Conservation (phyloP, 2,113 vertebrate genomes). For the Anhinga rufa region DNA sequence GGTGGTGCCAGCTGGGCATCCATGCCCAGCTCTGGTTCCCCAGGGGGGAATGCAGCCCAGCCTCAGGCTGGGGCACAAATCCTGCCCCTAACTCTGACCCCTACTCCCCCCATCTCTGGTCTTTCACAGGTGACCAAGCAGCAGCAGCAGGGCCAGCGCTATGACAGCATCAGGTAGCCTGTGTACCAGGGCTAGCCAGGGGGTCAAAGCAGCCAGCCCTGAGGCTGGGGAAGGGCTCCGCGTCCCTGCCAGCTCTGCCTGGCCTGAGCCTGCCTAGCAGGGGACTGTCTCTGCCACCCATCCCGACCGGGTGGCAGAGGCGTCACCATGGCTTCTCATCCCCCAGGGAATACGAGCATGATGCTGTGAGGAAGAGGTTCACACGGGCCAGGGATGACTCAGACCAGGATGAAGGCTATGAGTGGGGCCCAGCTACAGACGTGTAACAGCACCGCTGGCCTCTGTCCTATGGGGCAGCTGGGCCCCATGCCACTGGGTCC, state of each 20-base stretch:
- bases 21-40: background rate
- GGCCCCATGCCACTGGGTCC: too few relatives aligned
- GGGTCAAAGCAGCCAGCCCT: background rate
- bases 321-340: background rate
- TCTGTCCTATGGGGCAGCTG: background rate
- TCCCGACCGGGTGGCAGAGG: background rate
- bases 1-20: background rate
- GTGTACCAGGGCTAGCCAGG: fast-evolving
- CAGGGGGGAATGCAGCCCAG: fast-evolving
- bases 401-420: constrained; percentile 71
- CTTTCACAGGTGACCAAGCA: background rate
- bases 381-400: constrained; percentile 84
- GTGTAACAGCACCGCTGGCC: constrained; percentile 63
- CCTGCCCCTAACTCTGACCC: background rate
- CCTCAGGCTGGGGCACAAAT: background rate
- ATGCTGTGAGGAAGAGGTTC: constrained; percentile 83
- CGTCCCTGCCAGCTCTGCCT: background rate
- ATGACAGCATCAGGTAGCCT: constrained; percentile 41
- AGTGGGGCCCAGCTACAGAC: constrained; percentile 94
- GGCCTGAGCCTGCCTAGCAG: too few relatives aligned
- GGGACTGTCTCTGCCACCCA: background rate
- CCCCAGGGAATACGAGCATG: constrained; percentile 76
- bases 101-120: background rate
- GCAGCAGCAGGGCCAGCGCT: background rate
- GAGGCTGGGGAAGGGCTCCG: background rate